Percentiles rank a stretch among this genome's conserved stretches.
These are phyloP conservation scores for Archips crataeganus DNA, from an alignment of 2,888 invertebrate species.

Conservation along the genomic window DNA sequence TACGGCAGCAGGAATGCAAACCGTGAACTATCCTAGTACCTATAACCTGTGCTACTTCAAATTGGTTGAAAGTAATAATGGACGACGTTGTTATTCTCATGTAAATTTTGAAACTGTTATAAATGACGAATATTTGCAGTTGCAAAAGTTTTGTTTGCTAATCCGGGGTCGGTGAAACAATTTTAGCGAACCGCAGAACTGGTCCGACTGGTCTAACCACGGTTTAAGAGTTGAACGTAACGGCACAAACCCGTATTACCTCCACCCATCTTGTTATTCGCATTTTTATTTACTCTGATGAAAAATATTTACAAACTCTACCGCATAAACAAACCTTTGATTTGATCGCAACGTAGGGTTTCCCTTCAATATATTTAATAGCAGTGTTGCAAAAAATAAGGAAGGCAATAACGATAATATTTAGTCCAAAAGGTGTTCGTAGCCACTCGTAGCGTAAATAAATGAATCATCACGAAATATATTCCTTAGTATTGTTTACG, in stretches of 20 bases:
- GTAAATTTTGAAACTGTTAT: not conserved
- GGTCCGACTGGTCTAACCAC: conserved; percentile 39
- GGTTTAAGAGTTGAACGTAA: conserved; percentile 71
- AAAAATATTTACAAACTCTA: conserved; percentile 72
- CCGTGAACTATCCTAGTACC: conserved; percentile 59
- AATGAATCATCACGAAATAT: conserved; percentile 47
- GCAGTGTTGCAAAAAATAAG: conserved; percentile 3
- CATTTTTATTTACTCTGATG: conserved; percentile 50
- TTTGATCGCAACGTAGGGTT: not conserved
- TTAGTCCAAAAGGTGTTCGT: not conserved
- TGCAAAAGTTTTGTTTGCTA: not conserved
- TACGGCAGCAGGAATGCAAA: conserved; percentile 75
- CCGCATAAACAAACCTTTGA: conserved; percentile 36
- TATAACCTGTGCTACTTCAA: conserved; percentile 47
- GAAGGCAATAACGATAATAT: conserved; percentile 9
- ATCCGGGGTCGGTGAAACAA: conserved; percentile 17
- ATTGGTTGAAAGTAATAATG: conserved; percentile 26
- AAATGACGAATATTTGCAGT: not conserved
- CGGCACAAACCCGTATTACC: conserved; percentile 77
- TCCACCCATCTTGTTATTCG: conserved; percentile 59
- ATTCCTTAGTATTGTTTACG: conserved; percentile 63
- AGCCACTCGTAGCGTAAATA: conserved; percentile 20
- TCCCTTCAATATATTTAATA: not conserved
- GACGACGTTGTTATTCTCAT: not conserved
- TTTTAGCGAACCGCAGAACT: conserved; percentile 33